phyloP scores from a whole-genome alignment of 2,888 invertebrate genomes.

The Ornithoptera priamus region DNA sequence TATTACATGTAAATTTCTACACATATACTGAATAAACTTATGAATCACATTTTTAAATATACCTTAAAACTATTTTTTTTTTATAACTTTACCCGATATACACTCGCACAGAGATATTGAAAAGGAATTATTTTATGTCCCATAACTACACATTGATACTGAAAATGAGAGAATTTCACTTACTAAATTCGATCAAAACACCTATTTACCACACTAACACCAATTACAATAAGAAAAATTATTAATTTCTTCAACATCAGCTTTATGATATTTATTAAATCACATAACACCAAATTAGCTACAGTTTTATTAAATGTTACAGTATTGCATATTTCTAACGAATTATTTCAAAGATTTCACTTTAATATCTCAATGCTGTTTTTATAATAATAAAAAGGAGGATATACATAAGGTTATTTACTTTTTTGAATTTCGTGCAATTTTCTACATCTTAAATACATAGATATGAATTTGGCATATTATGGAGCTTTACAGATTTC shows the following conservation, averaged over 20 bases:
- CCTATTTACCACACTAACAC: constrained; percentile 7
- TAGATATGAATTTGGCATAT: constrained; percentile 21
- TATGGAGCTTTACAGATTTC: background rate
- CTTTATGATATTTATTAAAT: background rate
- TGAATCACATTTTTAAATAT: constrained; percentile 66
- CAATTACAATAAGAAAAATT: constrained; percentile 4
- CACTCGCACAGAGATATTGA: constrained; percentile 14
- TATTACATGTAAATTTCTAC: constrained; percentile 43
- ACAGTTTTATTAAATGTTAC: background rate
- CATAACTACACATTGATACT: constrained; percentile 10
- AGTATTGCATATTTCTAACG: background rate
- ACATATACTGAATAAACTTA: constrained; percentile 48
- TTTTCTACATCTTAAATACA: background rate
- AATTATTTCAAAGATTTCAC: no score
- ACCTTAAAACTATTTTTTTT: constrained; percentile 44
- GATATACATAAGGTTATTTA: background rate
- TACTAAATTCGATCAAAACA: constrained; percentile 14
- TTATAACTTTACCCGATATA: constrained; percentile 37
- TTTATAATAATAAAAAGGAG: background rate
- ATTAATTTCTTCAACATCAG: constrained; percentile 3
- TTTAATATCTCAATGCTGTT: no score
- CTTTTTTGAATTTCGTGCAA: background rate
- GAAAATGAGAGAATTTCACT: constrained; percentile 2
- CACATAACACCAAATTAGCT: background rate
- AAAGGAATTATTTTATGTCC: constrained; percentile 10